A percentile compares a stretch with the other conserved stretches of the same genome.
Evolutionary conservation across 2,888 invertebrate genomes (phyloP).

Genomic region (Xanthorhoe spadicearia): DNA sequence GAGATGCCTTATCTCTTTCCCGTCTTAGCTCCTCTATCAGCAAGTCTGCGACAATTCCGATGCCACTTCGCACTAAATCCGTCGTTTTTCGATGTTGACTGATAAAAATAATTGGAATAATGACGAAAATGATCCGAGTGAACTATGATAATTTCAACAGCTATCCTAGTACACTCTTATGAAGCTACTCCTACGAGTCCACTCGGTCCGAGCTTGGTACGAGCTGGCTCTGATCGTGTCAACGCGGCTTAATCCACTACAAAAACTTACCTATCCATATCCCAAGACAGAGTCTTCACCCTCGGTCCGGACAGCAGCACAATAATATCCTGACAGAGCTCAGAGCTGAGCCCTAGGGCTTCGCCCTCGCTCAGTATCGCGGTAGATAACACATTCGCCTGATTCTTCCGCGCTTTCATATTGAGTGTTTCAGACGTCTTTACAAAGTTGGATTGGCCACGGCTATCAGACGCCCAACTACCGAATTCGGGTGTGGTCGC

Average conservation of each 20-base stretch:
- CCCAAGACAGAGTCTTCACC: constrained; percentile 89
- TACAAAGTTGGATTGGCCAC: constrained; percentile 76
- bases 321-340: constrained; percentile 88
- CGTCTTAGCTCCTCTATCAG: too few relatives aligned
- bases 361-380: constrained; percentile 86
- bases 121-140: too few relatives aligned
- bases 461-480: constrained; percentile 79
- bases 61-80: too few relatives aligned
- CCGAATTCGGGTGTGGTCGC: constrained; percentile 67
- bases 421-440: constrained; percentile 78
- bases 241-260: background rate
- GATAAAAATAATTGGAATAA: too few relatives aligned
- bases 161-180: too few relatives aligned
- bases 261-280: constrained; percentile 74
- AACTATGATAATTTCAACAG: too few relatives aligned
- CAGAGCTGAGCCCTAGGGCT: constrained; percentile 86
- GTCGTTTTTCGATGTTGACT: too few relatives aligned
- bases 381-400: constrained; percentile 84
- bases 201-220: too few relatives aligned
- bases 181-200: too few relatives aligned
- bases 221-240: too few relatives aligned
- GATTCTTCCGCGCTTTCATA: constrained; percentile 67
- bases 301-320: constrained; percentile 89
- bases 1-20: too few relatives aligned
- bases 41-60: too few relatives aligned